phyloP scores from a whole-genome alignment of 2,113 vertebrate species.

The Zosterops lateralis region DNA sequence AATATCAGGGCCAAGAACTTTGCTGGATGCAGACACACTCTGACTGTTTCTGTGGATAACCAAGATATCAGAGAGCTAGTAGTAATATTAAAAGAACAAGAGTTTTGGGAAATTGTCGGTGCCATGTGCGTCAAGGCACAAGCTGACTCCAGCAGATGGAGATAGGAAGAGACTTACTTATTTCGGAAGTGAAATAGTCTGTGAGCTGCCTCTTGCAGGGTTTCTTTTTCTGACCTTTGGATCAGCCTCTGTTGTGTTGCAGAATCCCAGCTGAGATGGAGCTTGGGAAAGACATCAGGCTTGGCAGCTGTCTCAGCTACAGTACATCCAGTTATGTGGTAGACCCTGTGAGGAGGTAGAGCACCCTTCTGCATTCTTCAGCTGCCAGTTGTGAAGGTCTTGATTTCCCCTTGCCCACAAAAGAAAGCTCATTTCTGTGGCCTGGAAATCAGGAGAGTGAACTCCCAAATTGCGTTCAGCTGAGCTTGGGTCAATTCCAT shows the following conservation, averaged over 20 bases:
- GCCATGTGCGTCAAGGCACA: constrained; percentile 20
- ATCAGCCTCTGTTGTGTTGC: not conserved
- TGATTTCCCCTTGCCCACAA: not conserved
- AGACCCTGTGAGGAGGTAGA: not conserved
- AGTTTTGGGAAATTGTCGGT: constrained; percentile 22
- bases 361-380: not conserved
- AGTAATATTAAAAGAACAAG: constrained; percentile 13
- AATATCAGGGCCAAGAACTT: constrained; percentile 42
- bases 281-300: not conserved
- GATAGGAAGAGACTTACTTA: constrained; percentile 10
- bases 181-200: not conserved
- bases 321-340: not conserved
- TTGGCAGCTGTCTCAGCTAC: not conserved
- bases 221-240: constrained; percentile 38
- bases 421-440: not conserved
- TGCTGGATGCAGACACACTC: not conserved
- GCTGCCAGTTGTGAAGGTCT: not conserved
- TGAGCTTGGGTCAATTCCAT: not conserved
- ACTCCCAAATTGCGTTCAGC: not conserved
- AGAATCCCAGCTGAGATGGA: not conserved
- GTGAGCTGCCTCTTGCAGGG: not conserved
- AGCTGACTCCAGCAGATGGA: not conserved
- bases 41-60: constrained; percentile 43
- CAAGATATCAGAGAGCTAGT: constrained; percentile 43
- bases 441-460: not conserved